phyloP scores from a whole-genome alignment of 2,797 vertebrate genomes.

The Falco columbarius region DNA sequence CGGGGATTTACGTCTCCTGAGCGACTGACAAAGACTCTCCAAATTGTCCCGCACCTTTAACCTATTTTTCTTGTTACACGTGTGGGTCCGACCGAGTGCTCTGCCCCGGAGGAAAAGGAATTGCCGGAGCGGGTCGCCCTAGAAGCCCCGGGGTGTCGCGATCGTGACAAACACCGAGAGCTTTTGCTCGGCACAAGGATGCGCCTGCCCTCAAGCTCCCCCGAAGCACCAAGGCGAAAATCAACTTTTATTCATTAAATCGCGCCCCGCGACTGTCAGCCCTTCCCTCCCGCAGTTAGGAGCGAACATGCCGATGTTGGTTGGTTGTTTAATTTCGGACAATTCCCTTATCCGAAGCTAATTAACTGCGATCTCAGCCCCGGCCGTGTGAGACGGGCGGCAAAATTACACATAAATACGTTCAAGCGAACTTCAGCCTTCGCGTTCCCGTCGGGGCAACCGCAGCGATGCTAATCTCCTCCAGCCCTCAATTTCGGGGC shows the following conservation, averaged over 20 bases:
- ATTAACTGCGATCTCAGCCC: neutral
- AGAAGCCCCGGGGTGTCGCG: neutral
- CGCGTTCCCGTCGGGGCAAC: neutral
- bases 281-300: neutral
- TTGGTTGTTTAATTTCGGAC: neutral
- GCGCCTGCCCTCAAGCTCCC: neutral
- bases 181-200: neutral
- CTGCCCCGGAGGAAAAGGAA: neutral
- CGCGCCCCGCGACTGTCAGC: neutral
- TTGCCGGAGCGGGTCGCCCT: neutral
- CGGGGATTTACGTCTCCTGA: neutral
- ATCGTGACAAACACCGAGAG: neutral
- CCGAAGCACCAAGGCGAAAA: neutral
- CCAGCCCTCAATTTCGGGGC: neutral
- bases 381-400: neutral
- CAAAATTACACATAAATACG: neutral
- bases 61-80: neutral
- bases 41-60: neutral
- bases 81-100: neutral
- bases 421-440: neutral
- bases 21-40: neutral
- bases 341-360: neutral
- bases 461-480: neutral
- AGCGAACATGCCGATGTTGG: neutral
- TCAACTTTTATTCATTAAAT: neutral